Evolutionary conservation across 2,113 vertebrate species (phyloP).

Genomic region (Buteo buteo): DNA sequence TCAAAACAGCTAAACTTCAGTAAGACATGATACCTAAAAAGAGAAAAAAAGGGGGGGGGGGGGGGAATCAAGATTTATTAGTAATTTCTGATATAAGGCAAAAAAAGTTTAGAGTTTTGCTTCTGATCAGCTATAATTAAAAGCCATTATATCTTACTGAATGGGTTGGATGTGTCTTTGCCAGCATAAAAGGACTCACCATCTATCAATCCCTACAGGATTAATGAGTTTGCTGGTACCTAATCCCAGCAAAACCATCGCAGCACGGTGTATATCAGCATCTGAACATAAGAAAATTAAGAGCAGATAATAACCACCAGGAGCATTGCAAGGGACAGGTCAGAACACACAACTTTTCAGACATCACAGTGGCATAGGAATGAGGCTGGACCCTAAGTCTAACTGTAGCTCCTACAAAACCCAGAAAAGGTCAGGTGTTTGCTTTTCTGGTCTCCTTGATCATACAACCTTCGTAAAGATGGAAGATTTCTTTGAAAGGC

Average conservation of each 20-base stretch:
- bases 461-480: neutral
- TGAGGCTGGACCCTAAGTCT: neutral
- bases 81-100: neutral
- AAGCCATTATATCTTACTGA: neutral
- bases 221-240: neutral
- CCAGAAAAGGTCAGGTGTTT: neutral
- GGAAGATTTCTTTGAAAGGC: neutral
- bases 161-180: neutral
- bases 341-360: neutral
- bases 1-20: neutral
- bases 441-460: neutral
- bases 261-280: neutral
- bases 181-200: neutral
- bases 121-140: neutral
- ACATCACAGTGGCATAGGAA: neutral
- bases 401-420: neutral
- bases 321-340: neutral
- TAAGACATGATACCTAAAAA: neutral
- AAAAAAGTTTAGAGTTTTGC: neutral
- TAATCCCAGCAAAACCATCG: neutral
- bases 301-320: neutral
- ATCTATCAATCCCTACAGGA: neutral
- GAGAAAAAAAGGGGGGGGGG: too few relatives aligned
- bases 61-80: neutral
- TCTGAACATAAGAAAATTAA: neutral